A percentile compares a stretch with the other conserved stretches of the same genome.
Evolutionary conservation across 2,113 vertebrate species (phyloP).

Genomic region (Grantiella picta): DNA sequence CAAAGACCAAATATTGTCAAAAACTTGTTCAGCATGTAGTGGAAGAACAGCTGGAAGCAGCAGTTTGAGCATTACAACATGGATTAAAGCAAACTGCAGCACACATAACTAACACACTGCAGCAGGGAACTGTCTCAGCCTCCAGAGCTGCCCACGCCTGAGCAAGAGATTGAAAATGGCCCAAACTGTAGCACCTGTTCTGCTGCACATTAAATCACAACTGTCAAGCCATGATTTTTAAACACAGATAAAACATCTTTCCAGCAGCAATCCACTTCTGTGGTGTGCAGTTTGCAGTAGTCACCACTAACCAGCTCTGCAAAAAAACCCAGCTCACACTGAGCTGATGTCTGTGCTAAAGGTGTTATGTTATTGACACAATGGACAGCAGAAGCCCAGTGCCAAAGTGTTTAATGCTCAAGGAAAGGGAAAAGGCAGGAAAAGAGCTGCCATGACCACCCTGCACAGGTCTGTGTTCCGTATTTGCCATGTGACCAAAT

Average conservation of each 20-base stretch:
- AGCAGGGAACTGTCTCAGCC: background rate
- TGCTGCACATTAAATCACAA: background rate
- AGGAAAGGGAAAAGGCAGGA: background rate
- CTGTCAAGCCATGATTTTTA: background rate
- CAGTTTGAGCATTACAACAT: background rate
- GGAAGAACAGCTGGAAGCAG: background rate
- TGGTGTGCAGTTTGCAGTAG: background rate
- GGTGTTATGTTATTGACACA: rapidly evolving
- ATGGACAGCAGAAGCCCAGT: background rate
- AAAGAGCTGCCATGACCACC: background rate
- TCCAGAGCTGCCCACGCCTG: background rate
- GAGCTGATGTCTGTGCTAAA: background rate
- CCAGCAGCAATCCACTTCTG: background rate
- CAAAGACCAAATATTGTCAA: background rate
- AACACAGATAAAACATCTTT: background rate
- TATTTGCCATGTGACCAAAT: background rate
- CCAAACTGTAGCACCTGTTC: background rate
- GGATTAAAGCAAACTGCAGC: background rate
- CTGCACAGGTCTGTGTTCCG: rapidly evolving
- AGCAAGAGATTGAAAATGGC: background rate
- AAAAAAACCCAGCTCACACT: background rate
- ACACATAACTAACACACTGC: background rate
- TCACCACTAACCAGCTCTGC: too few species aligned
- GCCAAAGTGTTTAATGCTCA: background rate
- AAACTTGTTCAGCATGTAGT: background rate